Conservation (phyloP, 2,113 vertebrate species). For the Esox niger region DNA sequence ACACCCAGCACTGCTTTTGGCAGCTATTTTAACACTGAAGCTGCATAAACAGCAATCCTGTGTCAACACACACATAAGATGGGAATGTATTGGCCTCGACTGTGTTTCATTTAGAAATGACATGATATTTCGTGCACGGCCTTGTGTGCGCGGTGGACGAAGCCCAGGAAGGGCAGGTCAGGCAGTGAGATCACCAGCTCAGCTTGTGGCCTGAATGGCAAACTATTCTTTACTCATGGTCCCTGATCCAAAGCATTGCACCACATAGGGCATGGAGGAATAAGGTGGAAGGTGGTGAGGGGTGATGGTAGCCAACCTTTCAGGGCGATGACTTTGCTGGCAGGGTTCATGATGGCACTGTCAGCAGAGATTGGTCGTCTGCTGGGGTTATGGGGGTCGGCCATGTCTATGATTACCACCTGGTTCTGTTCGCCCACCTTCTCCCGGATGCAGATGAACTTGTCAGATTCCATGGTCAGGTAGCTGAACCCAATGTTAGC, state of each 20-base stretch:
- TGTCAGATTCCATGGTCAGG: slow-evolving; percentile 93
- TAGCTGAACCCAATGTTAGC: slow-evolving; percentile 90
- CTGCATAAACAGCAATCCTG: slow-evolving; percentile 24
- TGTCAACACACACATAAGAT: slow-evolving; percentile 8
- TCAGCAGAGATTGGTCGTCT: slow-evolving; percentile 89
- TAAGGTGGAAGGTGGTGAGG: not conserved
- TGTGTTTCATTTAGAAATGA: slow-evolving; percentile 28
- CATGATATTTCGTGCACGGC: slow-evolving; percentile 22
- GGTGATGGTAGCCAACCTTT: slow-evolving; percentile 75
- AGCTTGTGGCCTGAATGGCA: no score
- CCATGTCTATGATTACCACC: slow-evolving; percentile 88
- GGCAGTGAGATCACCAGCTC: no score
- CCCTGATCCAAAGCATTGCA: no score
- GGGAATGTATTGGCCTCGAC: slow-evolving; percentile 18
- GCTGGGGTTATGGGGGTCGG: slow-evolving; percentile 80
- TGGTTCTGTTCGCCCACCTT: slow-evolving; percentile 90
- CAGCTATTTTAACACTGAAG: slow-evolving; percentile 16
- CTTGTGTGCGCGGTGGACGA: no score
- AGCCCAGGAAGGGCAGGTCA: no score
- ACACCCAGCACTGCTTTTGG: not conserved
- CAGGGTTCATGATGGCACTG: slow-evolving; percentile 91
- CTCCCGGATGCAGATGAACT: slow-evolving; percentile 90
- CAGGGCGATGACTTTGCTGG: slow-evolving; percentile 89
- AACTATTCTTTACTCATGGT: no score
- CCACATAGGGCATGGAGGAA: no score